Evolutionary conservation across 2,888 invertebrate species (phyloP), one percentile per base, ranked within the genome.

Genomic region (Euplagia quadripunctaria): DNA sequence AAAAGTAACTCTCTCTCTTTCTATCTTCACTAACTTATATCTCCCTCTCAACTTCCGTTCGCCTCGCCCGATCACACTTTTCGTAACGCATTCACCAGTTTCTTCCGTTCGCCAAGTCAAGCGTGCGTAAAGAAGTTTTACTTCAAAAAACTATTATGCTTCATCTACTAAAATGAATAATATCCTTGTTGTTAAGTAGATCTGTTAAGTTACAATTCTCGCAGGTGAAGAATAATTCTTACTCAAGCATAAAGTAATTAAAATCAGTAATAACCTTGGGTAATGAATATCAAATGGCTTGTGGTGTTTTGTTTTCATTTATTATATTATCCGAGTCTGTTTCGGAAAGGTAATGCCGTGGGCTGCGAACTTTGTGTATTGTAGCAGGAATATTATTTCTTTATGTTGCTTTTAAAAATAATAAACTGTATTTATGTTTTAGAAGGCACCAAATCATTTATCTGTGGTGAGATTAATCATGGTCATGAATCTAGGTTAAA

Each of bases 241-340:
- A 61, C 31, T 14, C 31, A 61, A 61, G 31, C 31, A 61, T 61
- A 61, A 61, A 31, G 61, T 75, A 46, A 73, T 72, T 70, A 65
- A 73, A 66, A 14, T 49, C 71, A 49, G 49, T 43, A 66, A 75
- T 71, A 80, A 66, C 14, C 11, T 31, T 31, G 31, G 31, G 51
- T 12, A 43, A 73, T 78, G 12, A 78, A 75, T 64, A 63, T 51
- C 0, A 61, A 70, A 74, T 68, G 14, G 20, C 58, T 68, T 68
- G 68, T 46, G 58, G 58, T 58, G 49, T 51, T 20, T 49, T 63
- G 43, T 58, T n/a, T 68, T 68, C 17, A n/a, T 68, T 46, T 46
- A 65, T 51, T 66, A 43, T 72, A 68, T 70, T 65, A 67, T 69
- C n/a, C 1, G 67, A 51, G 41, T n/a, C 52, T 68, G 67, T 68